Evolutionary conservation across 2,888 invertebrate genomes (phyloP).

Genomic region (Meteorus colon): DNA sequence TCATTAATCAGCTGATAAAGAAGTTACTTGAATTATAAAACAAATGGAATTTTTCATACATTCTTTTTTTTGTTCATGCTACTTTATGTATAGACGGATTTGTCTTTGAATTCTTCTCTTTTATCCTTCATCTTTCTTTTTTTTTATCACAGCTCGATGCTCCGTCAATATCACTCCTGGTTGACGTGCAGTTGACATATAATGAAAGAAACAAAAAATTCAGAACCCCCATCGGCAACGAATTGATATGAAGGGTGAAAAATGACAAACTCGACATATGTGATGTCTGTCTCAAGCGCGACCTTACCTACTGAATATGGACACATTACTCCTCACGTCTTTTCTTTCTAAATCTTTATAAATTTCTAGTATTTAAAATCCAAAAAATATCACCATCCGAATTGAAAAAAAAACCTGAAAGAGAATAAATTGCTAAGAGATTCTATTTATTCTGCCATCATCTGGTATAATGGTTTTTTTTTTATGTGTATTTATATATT

Average conservation of each 20-base stretch:
- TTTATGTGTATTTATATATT: not conserved
- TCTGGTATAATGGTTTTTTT: not conserved
- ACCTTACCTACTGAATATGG: not conserved
- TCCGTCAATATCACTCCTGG: not conserved
- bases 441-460: not conserved
- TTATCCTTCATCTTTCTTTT: not conserved
- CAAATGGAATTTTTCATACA: not conserved
- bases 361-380: not conserved
- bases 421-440: not conserved
- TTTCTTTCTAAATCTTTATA: not conserved
- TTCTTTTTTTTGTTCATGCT: not conserved
- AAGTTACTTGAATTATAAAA: conserved; percentile 17
- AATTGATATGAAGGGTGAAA: not conserved
- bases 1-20: conserved; percentile 28
- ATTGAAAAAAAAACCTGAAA: not conserved
- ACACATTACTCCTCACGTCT: not conserved
- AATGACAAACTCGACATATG: not conserved
- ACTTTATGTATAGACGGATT: not conserved
- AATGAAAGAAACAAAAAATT: not conserved
- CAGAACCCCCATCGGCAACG: not conserved
- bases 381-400: not conserved
- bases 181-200: not conserved
- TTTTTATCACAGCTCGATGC: not conserved
- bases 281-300: conserved; percentile 1
- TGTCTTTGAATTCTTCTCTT: not conserved